phyloP scores from a whole-genome alignment of 2,888 invertebrate genomes.

The Diogma glabrata region DNA sequence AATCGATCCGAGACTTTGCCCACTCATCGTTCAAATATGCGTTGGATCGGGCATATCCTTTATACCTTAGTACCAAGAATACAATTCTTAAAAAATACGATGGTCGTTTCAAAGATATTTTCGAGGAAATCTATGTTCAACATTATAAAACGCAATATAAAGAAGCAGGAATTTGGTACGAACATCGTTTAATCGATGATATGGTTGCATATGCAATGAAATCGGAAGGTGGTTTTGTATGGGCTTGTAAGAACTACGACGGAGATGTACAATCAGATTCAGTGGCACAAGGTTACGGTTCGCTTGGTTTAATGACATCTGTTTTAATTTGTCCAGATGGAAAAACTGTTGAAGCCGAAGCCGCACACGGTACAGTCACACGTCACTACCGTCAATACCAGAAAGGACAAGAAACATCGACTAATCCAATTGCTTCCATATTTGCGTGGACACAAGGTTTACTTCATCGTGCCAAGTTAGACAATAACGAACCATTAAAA shows the following conservation, averaged over 20 bases:
- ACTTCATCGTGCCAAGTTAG: constrained; percentile 86
- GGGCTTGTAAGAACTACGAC: constrained; percentile 99
- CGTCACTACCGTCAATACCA: constrained; percentile 81
- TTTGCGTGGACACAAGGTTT: constrained; percentile 97
- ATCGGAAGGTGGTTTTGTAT: constrained; percentile 96
- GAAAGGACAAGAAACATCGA: constrained; percentile 95
- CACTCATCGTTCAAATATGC: constrained; percentile 90
- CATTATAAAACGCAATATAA: constrained; percentile 80
- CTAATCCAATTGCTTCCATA: constrained; percentile 97
- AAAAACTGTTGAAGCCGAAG: constrained; percentile 95
- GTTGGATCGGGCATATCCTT: constrained; percentile 68
- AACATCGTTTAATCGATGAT: constrained; percentile 95
- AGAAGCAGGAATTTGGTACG: constrained; percentile 87
- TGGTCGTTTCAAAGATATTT: constrained; percentile 94
- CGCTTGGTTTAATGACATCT: constrained; percentile 95
- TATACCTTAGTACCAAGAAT: constrained; percentile 93
- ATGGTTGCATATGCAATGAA: constrained; percentile 99
- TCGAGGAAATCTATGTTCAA: constrained; percentile 85
- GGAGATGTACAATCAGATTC: constrained; percentile 98
- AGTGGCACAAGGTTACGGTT: constrained; percentile 94
- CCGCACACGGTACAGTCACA: constrained; percentile 95
- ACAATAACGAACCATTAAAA: constrained; percentile 63
- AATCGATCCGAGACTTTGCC: constrained; percentile 86
- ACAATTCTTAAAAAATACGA: constrained; percentile 95
- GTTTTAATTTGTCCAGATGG: constrained; percentile 96